Evolutionary conservation across 1,140 invertebrate genomes (phyloP), one percentile per base, ranked within the genome.

Genomic region (Eulimnadia texana): DNA sequence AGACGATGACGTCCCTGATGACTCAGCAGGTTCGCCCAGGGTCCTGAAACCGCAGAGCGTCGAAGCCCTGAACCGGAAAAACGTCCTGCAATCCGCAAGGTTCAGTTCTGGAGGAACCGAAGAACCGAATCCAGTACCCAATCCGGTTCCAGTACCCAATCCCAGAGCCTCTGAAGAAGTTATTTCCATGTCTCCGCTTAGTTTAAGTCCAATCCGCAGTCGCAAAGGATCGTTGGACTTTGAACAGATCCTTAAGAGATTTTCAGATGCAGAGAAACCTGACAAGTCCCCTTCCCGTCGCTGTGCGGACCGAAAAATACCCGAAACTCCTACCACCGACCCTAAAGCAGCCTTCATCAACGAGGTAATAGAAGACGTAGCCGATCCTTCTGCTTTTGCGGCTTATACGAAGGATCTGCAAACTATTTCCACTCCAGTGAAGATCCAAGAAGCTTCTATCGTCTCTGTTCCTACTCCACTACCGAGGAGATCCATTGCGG

Each of bases 21-120:
- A 23, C 28, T 13, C 28, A 24, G 27, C 42, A 3, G 53, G 65
- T 56, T 69, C 33, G 33, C 33, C n/a, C n/a, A n/a, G 83, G 65
- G 79, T 90, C 60, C 75, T 88, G 23, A 90, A 88, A 71, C 77
- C 83, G 1, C 79, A 85, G 63, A 85, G 81, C 70, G 83, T 88
- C 47, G 84, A 88, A 71, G 85, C 85, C 2, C 84, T 88, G 49
- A 90, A 90, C 70, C 78, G 88, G 20, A 86, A 88, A 70, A 91
- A 90, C 71, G 88, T 92, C 57, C 73, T 92, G 25, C 84, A 86
- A 19, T 89, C 85, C 51, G 86, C 88, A 1, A 84, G 86, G 72
- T 88, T 84, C 69, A 79, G 87, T 67, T 89, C 85, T 70, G 88
- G 85, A 33, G 67, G 50, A 64, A 42, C 33, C 33, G 33, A 42